Evolutionary conservation across 1,140 invertebrate species (phyloP), one percentile per base, ranked within the genome.

Genomic region (Drosophila albomicans): DNA sequence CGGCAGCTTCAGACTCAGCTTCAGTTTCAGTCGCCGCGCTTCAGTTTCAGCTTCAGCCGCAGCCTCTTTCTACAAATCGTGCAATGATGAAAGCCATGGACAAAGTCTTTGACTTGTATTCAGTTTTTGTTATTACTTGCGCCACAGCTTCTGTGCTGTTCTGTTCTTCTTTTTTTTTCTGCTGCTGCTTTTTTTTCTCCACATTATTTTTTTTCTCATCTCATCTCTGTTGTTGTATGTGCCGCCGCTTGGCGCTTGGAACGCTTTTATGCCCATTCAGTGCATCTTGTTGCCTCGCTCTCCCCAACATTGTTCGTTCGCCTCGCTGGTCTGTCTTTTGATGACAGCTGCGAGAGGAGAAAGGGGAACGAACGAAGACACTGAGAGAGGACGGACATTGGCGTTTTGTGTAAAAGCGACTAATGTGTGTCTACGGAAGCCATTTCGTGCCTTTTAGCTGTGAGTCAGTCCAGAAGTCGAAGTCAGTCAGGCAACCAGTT

Each of bases 341-440:
- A 32, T 32, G 35, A 38, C 43, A 20, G 52, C 49, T 64, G 35
- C 20, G 35, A 7, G 38, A 13, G 41, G 11, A 13, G 41, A 38
- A 10, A 10, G 35, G 35, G 1, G 35, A 25, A 25, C 20, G 3
- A 25, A 25, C 8, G 35, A 10, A 2, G 35, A 38, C 8, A 10
- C 2, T 10, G 35, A 10, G 51, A 10, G 51, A 10, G 48, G 65
- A 49, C 56, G 56, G 78, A 61, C 62, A 32, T 20, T 25, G 68
- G 38, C 68, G 78, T 81, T 89, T 89, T 88, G 85, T 88, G 85
- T 88, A 89, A 89, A 81, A 77, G 89, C 87, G 81, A 89, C 88
- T 91, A 91, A 91, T 91, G 84, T 91, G 84, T 75, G 72, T 91
- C 84, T 88, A 91, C 88, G 89, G 84, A 91, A 91, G 88, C 88